A percentile compares a stretch with the other conserved stretches of the same genome.
These are phyloP conservation scores for Pangasianodon hypophthalmus DNA, from an alignment of 2,113 vertebrate species.

Conservation along the genomic window DNA sequence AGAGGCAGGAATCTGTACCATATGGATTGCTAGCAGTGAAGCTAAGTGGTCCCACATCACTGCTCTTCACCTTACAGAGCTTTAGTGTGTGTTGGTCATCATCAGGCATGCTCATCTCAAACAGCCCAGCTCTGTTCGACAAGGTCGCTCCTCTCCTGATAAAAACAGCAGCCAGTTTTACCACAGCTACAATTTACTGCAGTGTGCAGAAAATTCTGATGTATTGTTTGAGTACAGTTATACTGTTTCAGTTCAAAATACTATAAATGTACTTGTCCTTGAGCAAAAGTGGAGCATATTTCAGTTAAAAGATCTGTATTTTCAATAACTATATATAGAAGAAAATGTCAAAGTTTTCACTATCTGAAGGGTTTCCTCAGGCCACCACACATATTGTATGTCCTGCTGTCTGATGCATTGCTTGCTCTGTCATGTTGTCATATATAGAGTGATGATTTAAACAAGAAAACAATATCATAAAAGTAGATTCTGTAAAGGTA, in stretches of 20 bases:
- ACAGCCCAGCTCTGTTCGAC: slow-evolving; percentile 72
- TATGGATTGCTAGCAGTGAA: slow-evolving; percentile 86
- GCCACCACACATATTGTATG: neutral
- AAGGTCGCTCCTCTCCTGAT: slow-evolving; percentile 78
- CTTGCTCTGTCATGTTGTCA: neutral
- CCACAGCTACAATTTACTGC: neutral
- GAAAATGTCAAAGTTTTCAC: neutral
- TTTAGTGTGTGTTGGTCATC: slow-evolving; percentile 88
- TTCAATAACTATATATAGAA: neutral
- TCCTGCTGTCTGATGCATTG: neutral
- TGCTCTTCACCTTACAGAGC: slow-evolving; percentile 77
- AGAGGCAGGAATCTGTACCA: slow-evolving; percentile 81
- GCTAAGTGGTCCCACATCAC: slow-evolving; percentile 78
- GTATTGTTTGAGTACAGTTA: neutral
- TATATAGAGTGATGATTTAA: neutral
- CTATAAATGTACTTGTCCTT: neutral
- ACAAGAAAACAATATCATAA: neutral
- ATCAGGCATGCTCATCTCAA: slow-evolving; percentile 87
- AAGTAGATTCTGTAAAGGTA: neutral
- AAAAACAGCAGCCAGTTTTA: neutral
- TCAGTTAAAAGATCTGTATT: neutral
- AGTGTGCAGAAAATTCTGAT: neutral
- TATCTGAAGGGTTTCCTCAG: neutral
- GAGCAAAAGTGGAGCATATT: neutral
- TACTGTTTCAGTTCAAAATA: neutral